These are phyloP conservation scores for Prionace glauca DNA, from an alignment of 2,797 vertebrate genomes.

Conservation along the genomic window DNA sequence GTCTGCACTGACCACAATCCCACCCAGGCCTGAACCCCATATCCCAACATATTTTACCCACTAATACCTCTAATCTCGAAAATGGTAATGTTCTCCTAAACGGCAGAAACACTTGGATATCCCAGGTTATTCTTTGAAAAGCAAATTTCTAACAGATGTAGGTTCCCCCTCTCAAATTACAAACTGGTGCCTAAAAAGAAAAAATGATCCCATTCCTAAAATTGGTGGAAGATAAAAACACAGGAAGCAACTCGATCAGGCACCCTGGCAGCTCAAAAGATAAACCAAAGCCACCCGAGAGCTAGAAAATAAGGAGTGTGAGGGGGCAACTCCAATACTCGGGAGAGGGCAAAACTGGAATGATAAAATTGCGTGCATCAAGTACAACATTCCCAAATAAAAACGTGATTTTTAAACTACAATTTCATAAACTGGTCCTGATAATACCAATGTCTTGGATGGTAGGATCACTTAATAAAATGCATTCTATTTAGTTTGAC, in stretches of 20 bases:
- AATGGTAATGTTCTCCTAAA: background rate
- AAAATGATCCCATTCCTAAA: background rate
- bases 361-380: background rate
- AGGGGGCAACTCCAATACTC: background rate
- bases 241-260: background rate
- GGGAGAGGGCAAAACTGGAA: background rate
- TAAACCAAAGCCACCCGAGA: background rate
- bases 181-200: background rate
- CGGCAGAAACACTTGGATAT: background rate
- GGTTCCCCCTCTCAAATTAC: background rate
- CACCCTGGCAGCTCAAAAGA: background rate
- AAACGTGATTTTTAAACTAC: background rate
- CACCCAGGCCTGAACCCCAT: no score
- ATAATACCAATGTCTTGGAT: no score
- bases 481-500: constrained; percentile 24
- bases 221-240: background rate
- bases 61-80: background rate
- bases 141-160: background rate
- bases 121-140: background rate
- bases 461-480: constrained; percentile 2
- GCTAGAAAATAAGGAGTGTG: background rate
- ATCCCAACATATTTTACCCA: no score
- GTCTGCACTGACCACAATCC: no score
- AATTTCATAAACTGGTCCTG: background rate
- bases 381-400: background rate